phyloP scores from a whole-genome alignment of 2,888 invertebrate species.

The Rhimphoctona megacephalus region DNA sequence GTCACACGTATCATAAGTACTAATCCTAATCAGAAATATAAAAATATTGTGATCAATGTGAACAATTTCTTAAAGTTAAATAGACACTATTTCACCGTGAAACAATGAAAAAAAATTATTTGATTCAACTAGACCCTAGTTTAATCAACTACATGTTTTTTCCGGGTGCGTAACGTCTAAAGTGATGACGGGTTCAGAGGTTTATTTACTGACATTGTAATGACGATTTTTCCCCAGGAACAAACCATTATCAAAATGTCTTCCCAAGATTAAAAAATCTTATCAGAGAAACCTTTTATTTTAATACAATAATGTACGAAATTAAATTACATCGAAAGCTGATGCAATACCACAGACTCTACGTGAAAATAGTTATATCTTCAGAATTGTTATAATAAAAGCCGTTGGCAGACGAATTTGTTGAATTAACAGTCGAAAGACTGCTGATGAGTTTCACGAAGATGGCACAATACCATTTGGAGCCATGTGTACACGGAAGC shows the following conservation, averaged over 20 bases:
- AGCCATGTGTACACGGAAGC: constrained; percentile 25
- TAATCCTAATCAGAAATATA: no score
- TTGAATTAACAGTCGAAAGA: not conserved
- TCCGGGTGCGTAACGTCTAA: not conserved
- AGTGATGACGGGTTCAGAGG: not conserved
- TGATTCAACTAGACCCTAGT: no score
- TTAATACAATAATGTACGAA: not conserved
- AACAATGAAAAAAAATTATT: no score
- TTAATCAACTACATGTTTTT: no score
- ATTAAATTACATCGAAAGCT: not conserved
- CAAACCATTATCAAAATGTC: not conserved
- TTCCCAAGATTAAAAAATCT: not conserved
- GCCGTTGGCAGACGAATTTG: not conserved
- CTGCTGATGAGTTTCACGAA: constrained; percentile 6
- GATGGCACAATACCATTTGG: constrained; percentile 20
- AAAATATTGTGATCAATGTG: no score
- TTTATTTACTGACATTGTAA: no score
- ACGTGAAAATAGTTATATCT: not conserved
- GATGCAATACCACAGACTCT: not conserved
- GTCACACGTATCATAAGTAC: no score
- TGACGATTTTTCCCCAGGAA: not conserved
- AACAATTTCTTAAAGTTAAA: no score
- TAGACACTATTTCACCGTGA: no score
- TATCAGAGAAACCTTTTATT: not conserved
- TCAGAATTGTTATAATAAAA: constrained; percentile 14